Conservation (phyloP, 2,113 vertebrate species). For the Pteruthius melanotis region DNA sequence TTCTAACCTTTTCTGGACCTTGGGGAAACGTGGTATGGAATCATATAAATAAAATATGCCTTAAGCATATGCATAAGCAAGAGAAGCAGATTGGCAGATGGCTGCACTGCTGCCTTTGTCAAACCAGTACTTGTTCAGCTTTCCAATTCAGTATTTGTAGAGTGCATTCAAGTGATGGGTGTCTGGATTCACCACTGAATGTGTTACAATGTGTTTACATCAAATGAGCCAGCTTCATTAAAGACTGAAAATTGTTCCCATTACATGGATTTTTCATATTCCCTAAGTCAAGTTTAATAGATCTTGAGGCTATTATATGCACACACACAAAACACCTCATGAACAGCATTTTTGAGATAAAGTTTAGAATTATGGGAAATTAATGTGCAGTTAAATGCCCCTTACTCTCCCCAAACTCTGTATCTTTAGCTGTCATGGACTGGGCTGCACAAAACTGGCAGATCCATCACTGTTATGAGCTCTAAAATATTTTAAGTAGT, state of each 20-base stretch:
- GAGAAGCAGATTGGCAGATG: neutral
- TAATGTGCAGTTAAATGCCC: neutral
- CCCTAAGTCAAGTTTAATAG: neutral
- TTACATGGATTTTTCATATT: neutral
- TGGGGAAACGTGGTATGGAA: neutral
- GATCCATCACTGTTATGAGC: neutral
- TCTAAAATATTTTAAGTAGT: neutral
- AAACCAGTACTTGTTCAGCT: neutral
- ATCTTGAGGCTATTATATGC: neutral
- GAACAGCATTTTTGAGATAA: neutral
- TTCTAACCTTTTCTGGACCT: neutral
- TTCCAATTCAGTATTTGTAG: neutral
- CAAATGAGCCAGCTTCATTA: neutral
- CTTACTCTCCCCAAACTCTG: neutral
- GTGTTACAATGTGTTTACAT: neutral
- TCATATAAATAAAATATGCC: neutral
- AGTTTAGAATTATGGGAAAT: neutral
- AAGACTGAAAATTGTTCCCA: neutral
- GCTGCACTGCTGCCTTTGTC: neutral
- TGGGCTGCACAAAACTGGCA: neutral
- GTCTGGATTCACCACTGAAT: neutral
- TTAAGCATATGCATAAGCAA: neutral
- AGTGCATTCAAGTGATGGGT: neutral
- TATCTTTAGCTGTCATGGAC: neutral
- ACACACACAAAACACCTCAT: neutral